Evolutionary conservation across 2,888 invertebrate genomes (phyloP).

Genomic region (Dilophus febrilis): DNA sequence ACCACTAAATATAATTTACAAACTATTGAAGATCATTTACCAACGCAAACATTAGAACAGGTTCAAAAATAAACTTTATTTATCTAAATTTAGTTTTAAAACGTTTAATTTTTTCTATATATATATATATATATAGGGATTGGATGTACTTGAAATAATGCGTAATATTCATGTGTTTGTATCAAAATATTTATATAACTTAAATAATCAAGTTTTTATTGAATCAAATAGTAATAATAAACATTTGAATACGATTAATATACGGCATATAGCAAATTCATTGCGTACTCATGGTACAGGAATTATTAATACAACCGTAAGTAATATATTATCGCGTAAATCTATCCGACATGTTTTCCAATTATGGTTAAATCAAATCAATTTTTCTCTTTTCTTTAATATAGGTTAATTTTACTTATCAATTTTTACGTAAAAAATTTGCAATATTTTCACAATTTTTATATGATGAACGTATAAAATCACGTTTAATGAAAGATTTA

Average conservation of each 20-base stretch:
- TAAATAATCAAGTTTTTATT: conserved; percentile 92
- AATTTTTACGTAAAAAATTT: conserved; percentile 84
- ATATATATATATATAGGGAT: conserved; percentile 36
- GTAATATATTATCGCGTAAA: too few relatives aligned
- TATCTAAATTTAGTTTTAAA: background rate
- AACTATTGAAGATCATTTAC: conserved; percentile 82
- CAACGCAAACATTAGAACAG: conserved; percentile 92
- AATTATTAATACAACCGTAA: conserved; percentile 83
- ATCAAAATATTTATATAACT: conserved; percentile 80
- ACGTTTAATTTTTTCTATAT: background rate
- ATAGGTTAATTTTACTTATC: conserved; percentile 70
- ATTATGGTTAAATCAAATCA: too few relatives aligned
- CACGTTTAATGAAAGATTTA: conserved; percentile 76
- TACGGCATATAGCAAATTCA: conserved; percentile 90
- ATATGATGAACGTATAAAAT: conserved; percentile 95
- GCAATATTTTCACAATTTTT: conserved; percentile 92
- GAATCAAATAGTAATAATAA: conserved; percentile 84
- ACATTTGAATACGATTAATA: conserved; percentile 87
- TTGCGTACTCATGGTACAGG: conserved; percentile 93
- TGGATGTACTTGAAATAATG: conserved; percentile 95
- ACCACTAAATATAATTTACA: conserved; percentile 61
- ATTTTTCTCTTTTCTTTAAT: conserved; percentile 3
- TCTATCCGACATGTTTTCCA: too few relatives aligned
- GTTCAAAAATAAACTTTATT: conserved; percentile 19
- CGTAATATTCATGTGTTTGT: conserved; percentile 91